phyloP scores from a whole-genome alignment of 2,113 vertebrate genomes.

The Todiramphus saurophagus region DNA sequence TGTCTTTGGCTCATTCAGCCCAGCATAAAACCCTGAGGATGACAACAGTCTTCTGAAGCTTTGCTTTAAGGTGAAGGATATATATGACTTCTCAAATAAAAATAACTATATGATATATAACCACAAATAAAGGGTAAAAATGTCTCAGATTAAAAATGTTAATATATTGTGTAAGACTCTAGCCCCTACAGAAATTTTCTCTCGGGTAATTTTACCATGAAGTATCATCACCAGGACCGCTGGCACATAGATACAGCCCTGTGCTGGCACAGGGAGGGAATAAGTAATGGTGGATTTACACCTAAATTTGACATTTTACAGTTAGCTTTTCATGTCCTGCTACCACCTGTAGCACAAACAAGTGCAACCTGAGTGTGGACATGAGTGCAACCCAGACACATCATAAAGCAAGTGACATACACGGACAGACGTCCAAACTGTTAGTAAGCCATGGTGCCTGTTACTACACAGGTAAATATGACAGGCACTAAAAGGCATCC shows the following conservation, averaged over 20 bases:
- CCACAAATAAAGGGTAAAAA: not conserved
- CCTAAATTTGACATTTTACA: not conserved
- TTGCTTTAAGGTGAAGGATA: not conserved
- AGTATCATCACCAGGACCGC: not conserved
- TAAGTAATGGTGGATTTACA: not conserved
- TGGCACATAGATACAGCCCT: not conserved
- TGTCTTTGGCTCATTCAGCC: not conserved
- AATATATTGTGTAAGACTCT: not conserved
- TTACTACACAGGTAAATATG: not conserved
- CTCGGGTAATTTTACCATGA: not conserved
- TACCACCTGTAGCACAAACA: not conserved
- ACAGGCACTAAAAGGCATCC: not conserved
- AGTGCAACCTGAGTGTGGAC: not conserved
- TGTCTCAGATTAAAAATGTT: not conserved
- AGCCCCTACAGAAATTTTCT: not conserved
- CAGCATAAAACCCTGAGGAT: not conserved
- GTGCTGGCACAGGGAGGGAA: not conserved
- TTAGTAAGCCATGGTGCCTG: accelerated
- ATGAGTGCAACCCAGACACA: not conserved
- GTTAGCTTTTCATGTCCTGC: not conserved
- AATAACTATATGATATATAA: not conserved
- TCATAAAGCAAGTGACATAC: not conserved
- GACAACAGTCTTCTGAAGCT: not conserved
- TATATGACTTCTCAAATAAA: not conserved
- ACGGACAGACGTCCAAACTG: not conserved